These are phyloP conservation scores for Cathartes aura DNA, from an alignment of 2,113 vertebrate genomes.

Conservation along the genomic window DNA sequence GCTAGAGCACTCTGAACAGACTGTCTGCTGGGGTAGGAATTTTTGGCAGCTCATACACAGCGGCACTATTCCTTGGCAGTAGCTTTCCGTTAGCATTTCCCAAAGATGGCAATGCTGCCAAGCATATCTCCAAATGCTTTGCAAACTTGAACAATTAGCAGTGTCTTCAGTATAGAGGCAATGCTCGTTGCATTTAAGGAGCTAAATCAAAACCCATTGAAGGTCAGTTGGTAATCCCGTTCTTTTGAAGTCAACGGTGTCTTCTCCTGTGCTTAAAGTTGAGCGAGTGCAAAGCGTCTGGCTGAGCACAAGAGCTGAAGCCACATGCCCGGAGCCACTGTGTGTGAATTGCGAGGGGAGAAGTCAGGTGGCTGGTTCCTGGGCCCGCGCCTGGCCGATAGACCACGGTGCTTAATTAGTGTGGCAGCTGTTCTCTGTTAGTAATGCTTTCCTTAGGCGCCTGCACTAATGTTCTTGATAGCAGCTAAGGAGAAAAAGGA, in stretches of 20 bases:
- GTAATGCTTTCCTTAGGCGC: slow-evolving; percentile 47
- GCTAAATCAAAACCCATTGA: not conserved
- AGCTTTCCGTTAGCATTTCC: not conserved
- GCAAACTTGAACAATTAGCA: not conserved
- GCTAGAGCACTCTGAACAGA: not conserved
- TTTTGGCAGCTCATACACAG: not conserved
- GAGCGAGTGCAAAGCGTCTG: not conserved
- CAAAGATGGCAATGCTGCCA: slow-evolving; percentile 58
- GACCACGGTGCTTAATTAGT: not conserved
- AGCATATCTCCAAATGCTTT: not conserved
- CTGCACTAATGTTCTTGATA: slow-evolving; percentile 39
- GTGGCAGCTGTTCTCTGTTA: slow-evolving; percentile 20
- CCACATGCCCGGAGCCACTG: accelerated
- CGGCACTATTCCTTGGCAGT: not conserved
- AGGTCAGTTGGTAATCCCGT: accelerated
- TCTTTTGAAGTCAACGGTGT: not conserved
- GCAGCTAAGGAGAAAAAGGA: slow-evolving; percentile 40
- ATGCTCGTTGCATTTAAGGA: accelerated
- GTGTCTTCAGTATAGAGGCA: not conserved
- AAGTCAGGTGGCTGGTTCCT: not conserved
- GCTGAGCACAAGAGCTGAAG: not conserved
- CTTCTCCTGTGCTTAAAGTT: not conserved
- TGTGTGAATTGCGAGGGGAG: not conserved
- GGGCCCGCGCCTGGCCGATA: not conserved
- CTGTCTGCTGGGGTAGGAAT: not conserved